Base-by-base conservation (phyloP, 2,888 invertebrate genomes). In the Polydrusus pterygomalis region DNA sequence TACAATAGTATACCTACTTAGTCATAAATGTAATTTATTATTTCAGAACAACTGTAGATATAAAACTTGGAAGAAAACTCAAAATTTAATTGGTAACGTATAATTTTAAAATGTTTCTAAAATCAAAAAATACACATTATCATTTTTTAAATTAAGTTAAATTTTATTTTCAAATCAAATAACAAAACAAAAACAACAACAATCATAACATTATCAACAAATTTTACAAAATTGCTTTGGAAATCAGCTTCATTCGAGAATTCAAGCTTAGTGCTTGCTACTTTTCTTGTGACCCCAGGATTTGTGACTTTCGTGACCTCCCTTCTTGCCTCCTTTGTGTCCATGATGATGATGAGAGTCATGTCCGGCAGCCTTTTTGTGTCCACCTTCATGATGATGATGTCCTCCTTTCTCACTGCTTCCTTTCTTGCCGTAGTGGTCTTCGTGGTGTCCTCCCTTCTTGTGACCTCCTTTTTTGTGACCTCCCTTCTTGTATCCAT, bases 391-490 rank as follows among this genome's bases (percentile, higher is more conserved):
- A 47, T 93, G 93, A 83, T 94, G 91, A 85, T 94, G 92, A 85
- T 95, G 94, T 75, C 93, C 92, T 7, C 96, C 96, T 85, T 95
- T 94, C 84, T 94, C 93, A 84, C 93, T 92, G 82, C 93, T 92
- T 11, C 95, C 95, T 85, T 95, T 94, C 87, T 95, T 93, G 45
- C 94, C 95, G 80, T 95, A 92, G 83, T 94, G 92, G 81, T 93
- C 93, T 81, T 93, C 92, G 82, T 95, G 93, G 81, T 93, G 93
- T 9, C 91, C 93, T 56, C 93, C 92, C 82, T 95, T 92, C 84
- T 94, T 92, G 85, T 94, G 94, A n/a, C 94, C 94, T 82, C 94
- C 94, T 87, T 95, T 94, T 86, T 92, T 91, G 85, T 93, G 92
- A 7, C 94, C 94, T 74, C 95, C 96, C 88, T 95, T 94, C 87